Percentiles rank a stretch among this genome's conserved stretches.
These are phyloP conservation scores for Tragelaphus buxtoni DNA, from an alignment of 2,113 vertebrate species.

Conservation along the genomic window DNA sequence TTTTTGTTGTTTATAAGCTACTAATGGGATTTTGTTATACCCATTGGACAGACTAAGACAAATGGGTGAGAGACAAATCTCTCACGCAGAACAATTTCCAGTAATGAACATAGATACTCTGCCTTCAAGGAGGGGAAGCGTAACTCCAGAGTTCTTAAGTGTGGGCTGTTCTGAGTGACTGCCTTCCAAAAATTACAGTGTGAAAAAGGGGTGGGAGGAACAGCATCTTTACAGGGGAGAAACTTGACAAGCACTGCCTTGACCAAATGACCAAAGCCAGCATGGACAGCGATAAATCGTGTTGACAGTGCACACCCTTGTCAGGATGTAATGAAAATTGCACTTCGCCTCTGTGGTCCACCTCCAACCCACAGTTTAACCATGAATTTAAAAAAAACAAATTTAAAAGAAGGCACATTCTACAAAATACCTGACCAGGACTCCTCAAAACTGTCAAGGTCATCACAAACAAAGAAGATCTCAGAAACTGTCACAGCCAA, in stretches of 20 bases:
- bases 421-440: not conserved
- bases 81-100: not conserved
- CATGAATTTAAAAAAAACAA: not conserved
- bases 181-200: not conserved
- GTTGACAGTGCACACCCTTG: not conserved
- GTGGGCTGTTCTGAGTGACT: not conserved
- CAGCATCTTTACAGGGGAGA: not conserved
- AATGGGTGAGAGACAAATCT: not conserved
- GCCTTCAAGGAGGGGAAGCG: not conserved
- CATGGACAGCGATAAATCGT: not conserved
- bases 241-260: not conserved
- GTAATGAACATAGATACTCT: not conserved
- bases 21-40: not conserved
- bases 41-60: not conserved
- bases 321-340: not conserved
- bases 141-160: not conserved
- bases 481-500: not conserved
- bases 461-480: not conserved
- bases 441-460: not conserved
- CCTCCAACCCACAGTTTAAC: not conserved
- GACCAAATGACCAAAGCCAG: not conserved
- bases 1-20: not conserved
- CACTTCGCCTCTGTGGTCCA: not conserved
- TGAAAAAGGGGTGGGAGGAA: not conserved
- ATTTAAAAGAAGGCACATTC: not conserved